A percentile compares a stretch with the other conserved stretches of the same genome.
Conservation (phyloP, 1,140 invertebrate species). For the Drosophila varians region DNA sequence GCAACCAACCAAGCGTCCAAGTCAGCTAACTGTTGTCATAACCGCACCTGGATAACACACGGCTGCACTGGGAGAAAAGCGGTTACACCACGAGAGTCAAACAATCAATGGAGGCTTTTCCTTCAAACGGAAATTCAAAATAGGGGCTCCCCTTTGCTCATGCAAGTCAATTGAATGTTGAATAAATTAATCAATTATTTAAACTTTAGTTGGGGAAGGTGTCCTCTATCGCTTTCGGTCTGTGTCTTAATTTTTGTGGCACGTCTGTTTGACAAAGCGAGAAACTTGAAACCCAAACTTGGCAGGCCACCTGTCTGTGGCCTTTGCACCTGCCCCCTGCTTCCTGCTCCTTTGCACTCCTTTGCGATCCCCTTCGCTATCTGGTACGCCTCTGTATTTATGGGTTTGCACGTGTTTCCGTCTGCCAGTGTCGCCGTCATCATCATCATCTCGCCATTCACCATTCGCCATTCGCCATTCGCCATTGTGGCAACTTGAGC, state of each 20-base stretch:
- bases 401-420: slow-evolving; percentile 63
- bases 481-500: slow-evolving; percentile 59
- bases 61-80: background rate
- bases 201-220: background rate
- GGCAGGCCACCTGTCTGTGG: slow-evolving; percentile 7
- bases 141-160: no score
- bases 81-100: background rate
- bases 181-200: background rate
- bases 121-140: background rate
- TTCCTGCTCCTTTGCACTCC: background rate
- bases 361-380: background rate
- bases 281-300: slow-evolving; percentile 25
- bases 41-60: slow-evolving; percentile 5
- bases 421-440: slow-evolving; percentile 46
- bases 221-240: background rate
- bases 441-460: slow-evolving; percentile 25
- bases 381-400: slow-evolving; percentile 38
- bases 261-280: slow-evolving; percentile 48
- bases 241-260: slow-evolving; percentile 38
- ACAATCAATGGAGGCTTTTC: no score
- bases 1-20: slow-evolving; percentile 22
- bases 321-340: background rate
- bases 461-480: slow-evolving; percentile 26
- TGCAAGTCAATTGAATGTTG: no score
- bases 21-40: slow-evolving; percentile 41